Evolutionary conservation across 1,140 invertebrate species (phyloP).

Genomic region (Arctopsyche grandis): DNA sequence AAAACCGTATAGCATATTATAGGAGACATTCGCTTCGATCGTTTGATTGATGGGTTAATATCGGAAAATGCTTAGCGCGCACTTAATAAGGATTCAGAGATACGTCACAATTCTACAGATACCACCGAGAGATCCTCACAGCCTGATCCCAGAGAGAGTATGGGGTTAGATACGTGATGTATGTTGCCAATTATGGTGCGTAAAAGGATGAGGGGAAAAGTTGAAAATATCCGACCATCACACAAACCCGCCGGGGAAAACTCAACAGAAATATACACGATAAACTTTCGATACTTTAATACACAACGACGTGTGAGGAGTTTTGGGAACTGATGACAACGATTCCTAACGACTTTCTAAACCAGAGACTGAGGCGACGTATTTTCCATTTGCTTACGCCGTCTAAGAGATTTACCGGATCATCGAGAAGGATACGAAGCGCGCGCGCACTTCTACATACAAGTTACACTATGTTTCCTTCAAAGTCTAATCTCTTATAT

Average conservation of each 20-base stretch:
- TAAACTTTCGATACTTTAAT: background rate
- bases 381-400: background rate
- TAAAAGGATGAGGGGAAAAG: background rate
- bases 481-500: background rate
- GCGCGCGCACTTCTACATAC: background rate
- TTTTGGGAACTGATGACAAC: too few relatives aligned
- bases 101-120: background rate
- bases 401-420: background rate
- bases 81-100: conserved; percentile 14
- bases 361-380: too few relatives aligned
- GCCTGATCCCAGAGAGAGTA: background rate
- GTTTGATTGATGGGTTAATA: conserved; percentile 23
- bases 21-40: too few relatives aligned
- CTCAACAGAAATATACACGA: background rate
- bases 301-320: background rate
- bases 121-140: background rate
- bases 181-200: conserved; percentile 11
- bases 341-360: too few relatives aligned
- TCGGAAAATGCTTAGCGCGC: conserved; percentile 17
- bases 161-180: background rate
- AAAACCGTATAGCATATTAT: too few relatives aligned
- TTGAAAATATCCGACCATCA: conserved; percentile 3
- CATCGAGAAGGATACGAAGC: background rate
- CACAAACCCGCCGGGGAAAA: background rate
- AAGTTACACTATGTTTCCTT: background rate